A percentile compares a stretch with the other conserved stretches of the same genome.
Evolutionary conservation across 2,888 invertebrate genomes (phyloP).

Genomic region (Caenorhabditis sp.): DNA sequence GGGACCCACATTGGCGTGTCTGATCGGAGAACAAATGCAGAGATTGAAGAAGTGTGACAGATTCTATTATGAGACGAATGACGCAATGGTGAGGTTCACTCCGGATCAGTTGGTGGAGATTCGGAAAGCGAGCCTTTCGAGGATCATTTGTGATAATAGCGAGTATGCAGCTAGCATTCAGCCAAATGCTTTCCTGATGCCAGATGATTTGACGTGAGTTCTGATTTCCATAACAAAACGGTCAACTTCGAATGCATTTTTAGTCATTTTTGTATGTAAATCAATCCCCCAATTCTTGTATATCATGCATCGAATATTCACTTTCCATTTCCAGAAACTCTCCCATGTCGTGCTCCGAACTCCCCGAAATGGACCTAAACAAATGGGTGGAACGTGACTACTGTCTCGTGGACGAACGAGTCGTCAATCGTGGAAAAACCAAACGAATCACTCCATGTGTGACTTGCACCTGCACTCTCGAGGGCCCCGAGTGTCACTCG

Average conservation of each 20-base stretch:
- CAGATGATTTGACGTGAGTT: conserved; percentile 84
- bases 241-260: too few relatives aligned
- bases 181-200: conserved; percentile 92
- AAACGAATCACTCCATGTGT: conserved; percentile 82
- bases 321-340: conserved; percentile 78
- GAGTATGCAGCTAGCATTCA: conserved; percentile 88
- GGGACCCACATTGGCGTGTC: conserved; percentile 95
- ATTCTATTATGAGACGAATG: conserved; percentile 89
- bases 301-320: background rate
- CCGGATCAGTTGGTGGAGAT: conserved; percentile 89
- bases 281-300: too few relatives aligned
- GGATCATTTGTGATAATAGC: conserved; percentile 91
- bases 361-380: conserved; percentile 79
- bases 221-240: too few relatives aligned
- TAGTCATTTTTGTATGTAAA: too few relatives aligned
- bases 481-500: conserved; percentile 83
- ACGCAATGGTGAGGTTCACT: conserved; percentile 80
- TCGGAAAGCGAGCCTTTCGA: conserved; percentile 91
- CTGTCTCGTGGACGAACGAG: conserved; percentile 81
- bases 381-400: conserved; percentile 83
- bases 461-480: conserved; percentile 83
- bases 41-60: conserved; percentile 90
- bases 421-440: conserved; percentile 81
- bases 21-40: conserved; percentile 91
- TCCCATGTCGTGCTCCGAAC: conserved; percentile 80